phyloP scores from a whole-genome alignment of 2,113 vertebrate species.

The Sitta europaea region DNA sequence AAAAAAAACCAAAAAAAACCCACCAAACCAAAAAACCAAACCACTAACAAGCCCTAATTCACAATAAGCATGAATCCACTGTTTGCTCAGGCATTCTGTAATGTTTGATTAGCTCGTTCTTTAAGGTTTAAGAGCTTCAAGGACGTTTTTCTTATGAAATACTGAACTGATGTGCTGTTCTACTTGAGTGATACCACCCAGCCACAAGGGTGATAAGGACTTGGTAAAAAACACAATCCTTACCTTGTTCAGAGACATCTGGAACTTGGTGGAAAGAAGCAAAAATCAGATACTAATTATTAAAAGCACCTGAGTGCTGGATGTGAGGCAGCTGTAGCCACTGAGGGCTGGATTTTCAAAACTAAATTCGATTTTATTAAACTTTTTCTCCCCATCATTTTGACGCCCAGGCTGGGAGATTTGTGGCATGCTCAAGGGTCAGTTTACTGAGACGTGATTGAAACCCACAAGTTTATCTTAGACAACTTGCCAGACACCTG shows the following conservation, averaged over 20 bases:
- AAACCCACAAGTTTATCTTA: neutral
- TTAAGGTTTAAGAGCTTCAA: neutral
- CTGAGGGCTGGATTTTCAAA: neutral
- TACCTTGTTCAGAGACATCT: neutral
- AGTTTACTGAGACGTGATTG: fast-evolving
- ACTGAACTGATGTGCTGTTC: neutral
- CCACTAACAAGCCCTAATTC: neutral
- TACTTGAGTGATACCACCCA: neutral
- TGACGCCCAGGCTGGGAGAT: no score
- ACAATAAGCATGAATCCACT: neutral
- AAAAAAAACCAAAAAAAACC: neutral
- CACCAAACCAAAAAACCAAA: no score
- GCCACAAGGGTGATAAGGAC: neutral
- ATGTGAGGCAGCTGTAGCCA: neutral
- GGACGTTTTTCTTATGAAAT: neutral
- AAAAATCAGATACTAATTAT: fast-evolving
- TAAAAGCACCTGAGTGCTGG: neutral
- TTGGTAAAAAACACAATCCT: neutral
- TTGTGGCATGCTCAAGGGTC: neutral
- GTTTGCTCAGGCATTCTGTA: neutral
- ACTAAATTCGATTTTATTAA: neutral
- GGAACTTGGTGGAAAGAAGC: neutral
- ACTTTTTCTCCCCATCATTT: neutral
- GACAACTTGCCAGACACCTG: neutral
- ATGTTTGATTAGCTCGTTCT: neutral